Percentiles rank a stretch among this genome's conserved stretches.
phyloP scores from a whole-genome alignment of 2,888 invertebrate genomes.

The Drosophila fungiperda region DNA sequence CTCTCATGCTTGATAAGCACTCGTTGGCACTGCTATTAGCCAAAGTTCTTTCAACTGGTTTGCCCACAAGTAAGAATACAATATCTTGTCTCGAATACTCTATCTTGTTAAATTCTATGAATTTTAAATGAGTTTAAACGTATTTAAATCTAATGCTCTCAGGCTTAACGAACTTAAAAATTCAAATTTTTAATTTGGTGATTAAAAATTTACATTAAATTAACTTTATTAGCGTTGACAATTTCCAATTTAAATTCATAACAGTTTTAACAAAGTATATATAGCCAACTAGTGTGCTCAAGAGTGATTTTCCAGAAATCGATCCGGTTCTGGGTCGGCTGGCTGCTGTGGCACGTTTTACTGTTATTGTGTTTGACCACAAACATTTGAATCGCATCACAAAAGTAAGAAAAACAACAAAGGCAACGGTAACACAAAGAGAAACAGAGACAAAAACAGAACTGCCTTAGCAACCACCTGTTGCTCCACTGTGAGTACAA shows the following conservation, averaged over 20 bases:
- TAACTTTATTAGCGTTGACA: background rate
- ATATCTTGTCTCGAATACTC: background rate
- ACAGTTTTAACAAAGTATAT: background rate
- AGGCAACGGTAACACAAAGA: conserved; percentile 15
- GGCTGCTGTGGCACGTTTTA: conserved; percentile 39
- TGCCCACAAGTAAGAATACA: conserved; percentile 25
- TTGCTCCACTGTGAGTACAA: conserved; percentile 50
- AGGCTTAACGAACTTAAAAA: background rate
- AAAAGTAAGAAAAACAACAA: background rate
- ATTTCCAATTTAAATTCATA: background rate
- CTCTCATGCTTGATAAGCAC: conserved; percentile 70
- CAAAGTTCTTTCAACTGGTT: conserved; percentile 71
- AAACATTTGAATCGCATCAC: conserved; percentile 62
- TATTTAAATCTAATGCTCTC: background rate
- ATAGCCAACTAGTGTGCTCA: conserved; percentile 3
- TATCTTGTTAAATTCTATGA: background rate
- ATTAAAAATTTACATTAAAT: background rate
- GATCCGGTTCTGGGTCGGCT: conserved; percentile 16
- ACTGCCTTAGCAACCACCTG: conserved; percentile 50
- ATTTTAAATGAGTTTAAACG: background rate
- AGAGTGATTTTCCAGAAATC: conserved; percentile 38
- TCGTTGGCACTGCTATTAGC: conserved; percentile 61
- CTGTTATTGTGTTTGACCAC: conserved; percentile 72
- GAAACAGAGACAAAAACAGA: conserved; percentile 14
- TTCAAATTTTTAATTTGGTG: background rate